phyloP scores from a whole-genome alignment of 2,888 invertebrate genomes.

The Timema cristinae region DNA sequence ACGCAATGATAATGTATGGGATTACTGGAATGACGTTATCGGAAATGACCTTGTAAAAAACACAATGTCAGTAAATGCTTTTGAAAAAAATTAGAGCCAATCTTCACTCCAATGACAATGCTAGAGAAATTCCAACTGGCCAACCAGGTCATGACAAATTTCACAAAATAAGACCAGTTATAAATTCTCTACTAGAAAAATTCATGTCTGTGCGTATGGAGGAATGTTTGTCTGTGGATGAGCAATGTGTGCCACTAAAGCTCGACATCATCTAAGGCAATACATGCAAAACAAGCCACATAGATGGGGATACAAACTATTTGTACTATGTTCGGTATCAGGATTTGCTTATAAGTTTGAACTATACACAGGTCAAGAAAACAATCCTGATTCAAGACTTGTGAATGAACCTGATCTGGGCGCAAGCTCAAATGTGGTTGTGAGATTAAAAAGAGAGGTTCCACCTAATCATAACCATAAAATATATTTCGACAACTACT shows the following conservation, averaged over 20 bases:
- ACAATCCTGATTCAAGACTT: slow-evolving; percentile 21
- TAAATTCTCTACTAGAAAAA: slow-evolving; percentile 2
- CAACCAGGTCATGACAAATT: slow-evolving; percentile 14
- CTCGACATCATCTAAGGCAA: slow-evolving; percentile 38
- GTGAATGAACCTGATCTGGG: slow-evolving; percentile 30
- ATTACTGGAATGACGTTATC: not conserved
- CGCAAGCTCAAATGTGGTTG: slow-evolving; percentile 33
- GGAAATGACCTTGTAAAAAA: slow-evolving; percentile 9
- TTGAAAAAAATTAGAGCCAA: slow-evolving; percentile 9
- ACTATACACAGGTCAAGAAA: slow-evolving; percentile 30
- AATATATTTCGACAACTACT: slow-evolving; percentile 38
- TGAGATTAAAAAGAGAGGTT: slow-evolving; percentile 30
- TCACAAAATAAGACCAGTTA: slow-evolving; percentile 10
- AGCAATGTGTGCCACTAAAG: slow-evolving; percentile 40
- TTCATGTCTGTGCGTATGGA: slow-evolving; percentile 11
- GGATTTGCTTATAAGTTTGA: slow-evolving; percentile 34
- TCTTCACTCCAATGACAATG: slow-evolving; percentile 15
- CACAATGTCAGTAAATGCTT: slow-evolving; percentile 9
- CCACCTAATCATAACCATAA: slow-evolving; percentile 31
- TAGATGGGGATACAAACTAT: slow-evolving; percentile 36
- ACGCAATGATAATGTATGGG: slow-evolving; percentile 6
- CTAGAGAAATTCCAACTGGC: not conserved
- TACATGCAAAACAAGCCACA: slow-evolving; percentile 37
- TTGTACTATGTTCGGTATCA: slow-evolving; percentile 29
- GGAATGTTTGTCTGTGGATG: slow-evolving; percentile 32